These are phyloP conservation scores for Rhea americana DNA, from an alignment of 2,113 vertebrate genomes.

Conservation along the genomic window DNA sequence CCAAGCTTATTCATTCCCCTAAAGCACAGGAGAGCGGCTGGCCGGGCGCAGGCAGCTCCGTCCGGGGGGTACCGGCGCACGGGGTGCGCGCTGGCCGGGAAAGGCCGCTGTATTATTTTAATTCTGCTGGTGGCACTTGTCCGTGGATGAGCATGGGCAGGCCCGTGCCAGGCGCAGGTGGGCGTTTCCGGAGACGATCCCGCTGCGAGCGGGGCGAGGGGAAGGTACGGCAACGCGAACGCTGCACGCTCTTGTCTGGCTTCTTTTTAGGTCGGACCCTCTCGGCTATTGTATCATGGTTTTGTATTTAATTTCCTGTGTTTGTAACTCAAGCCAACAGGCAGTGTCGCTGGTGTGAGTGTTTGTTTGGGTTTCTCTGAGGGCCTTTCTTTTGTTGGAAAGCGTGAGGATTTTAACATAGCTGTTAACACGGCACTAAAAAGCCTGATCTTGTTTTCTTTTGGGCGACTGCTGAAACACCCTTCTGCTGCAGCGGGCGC, in stretches of 20 bases:
- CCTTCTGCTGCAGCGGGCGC: neutral
- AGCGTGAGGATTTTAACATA: slow-evolving; percentile 69
- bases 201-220: neutral
- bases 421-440: slow-evolving; percentile 62
- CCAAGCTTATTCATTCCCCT: neutral
- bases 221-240: slow-evolving; percentile 12
- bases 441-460: slow-evolving; percentile 43
- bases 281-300: slow-evolving; percentile 64
- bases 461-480: slow-evolving; percentile 45
- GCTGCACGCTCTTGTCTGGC: slow-evolving; percentile 47
- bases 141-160: neutral
- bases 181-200: slow-evolving; percentile 8
- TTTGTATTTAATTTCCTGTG: slow-evolving; percentile 76
- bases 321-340: slow-evolving; percentile 69
- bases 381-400: slow-evolving; percentile 67
- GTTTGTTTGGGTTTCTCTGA: slow-evolving; percentile 70
- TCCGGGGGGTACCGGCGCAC: too few species aligned
- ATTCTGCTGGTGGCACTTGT: neutral
- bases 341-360: slow-evolving; percentile 63
- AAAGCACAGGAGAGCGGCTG: fast-evolving
- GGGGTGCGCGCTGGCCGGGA: neutral
- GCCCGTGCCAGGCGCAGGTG: neutral
- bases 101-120: neutral
- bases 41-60: neutral
- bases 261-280: slow-evolving; percentile 54